phyloP scores from a whole-genome alignment of 2,113 vertebrate species.

The Neodon shergylaensis region DNA sequence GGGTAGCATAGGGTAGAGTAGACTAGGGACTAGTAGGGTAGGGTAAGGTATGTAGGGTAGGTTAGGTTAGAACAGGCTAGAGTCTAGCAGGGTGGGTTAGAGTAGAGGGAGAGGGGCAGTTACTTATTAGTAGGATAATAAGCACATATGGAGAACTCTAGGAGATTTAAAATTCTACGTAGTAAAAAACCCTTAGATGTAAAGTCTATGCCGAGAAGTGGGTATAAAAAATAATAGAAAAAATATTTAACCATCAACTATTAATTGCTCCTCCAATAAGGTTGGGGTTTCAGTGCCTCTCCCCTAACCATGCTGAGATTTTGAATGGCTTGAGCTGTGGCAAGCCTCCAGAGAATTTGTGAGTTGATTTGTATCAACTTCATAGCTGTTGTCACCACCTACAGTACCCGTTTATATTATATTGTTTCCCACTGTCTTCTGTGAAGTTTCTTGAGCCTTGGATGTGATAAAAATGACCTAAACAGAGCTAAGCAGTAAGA shows the following conservation, averaged over 20 bases:
- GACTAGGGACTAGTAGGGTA: no score
- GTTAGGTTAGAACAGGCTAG: no score
- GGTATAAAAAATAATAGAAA: background rate
- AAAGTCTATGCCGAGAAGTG: background rate
- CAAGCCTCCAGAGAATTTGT: background rate
- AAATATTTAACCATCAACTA: background rate
- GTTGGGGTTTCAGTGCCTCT: background rate
- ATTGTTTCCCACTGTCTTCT: no score
- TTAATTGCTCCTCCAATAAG: background rate
- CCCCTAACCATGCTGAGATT: no score
- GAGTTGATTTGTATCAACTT: background rate
- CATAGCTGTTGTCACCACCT: no score
- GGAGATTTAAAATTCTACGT: background rate
- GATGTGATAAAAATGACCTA: background rate
- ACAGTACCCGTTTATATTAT: background rate
- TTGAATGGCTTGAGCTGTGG: background rate
- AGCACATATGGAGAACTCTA: background rate
- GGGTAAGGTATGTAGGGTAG: background rate
- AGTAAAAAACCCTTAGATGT: background rate
- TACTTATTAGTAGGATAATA: background rate
- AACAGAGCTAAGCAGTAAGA: background rate
- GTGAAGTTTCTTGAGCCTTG: background rate
- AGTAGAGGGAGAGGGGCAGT: background rate
- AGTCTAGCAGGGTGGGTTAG: no score
- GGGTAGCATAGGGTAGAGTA: fast-evolving